These are phyloP conservation scores for Chloroclystis v-ata DNA, from an alignment of 2,888 invertebrate species.

Conservation along the genomic window DNA sequence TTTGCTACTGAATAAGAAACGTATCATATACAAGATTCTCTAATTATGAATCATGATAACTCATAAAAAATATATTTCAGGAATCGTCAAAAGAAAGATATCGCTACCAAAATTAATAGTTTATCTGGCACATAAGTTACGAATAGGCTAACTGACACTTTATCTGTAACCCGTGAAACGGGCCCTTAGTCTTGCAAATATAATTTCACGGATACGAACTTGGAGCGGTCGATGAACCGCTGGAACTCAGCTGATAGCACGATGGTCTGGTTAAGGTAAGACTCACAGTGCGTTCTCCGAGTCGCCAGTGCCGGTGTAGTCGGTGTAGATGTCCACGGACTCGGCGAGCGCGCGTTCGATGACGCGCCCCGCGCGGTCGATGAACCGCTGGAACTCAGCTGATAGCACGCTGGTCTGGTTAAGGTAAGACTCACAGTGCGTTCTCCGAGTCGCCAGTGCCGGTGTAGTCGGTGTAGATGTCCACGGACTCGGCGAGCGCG, in stretches of 20 bases:
- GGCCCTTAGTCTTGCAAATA: too few species aligned
- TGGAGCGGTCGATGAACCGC: slow-evolving; percentile 91
- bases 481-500: slow-evolving; percentile 95
- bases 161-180: too few species aligned
- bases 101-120: too few species aligned
- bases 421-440: slow-evolving; percentile 85
- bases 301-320: slow-evolving; percentile 93
- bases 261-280: too few species aligned
- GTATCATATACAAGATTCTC: too few species aligned
- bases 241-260: slow-evolving; percentile 95
- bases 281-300: slow-evolving; percentile 89
- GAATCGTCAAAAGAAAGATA: too few species aligned
- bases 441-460: slow-evolving; percentile 91
- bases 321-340: slow-evolving; percentile 95
- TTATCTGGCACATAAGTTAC: too few species aligned
- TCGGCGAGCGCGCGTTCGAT: slow-evolving; percentile 97
- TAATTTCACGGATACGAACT: too few species aligned
- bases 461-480: slow-evolving; percentile 97
- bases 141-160: too few species aligned
- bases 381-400: slow-evolving; percentile 95
- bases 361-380: slow-evolving; percentile 91
- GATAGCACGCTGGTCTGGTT: slow-evolving; percentile 96
- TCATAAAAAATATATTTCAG: too few species aligned
- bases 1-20: too few species aligned
- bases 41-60: too few species aligned